These are phyloP conservation scores for Microtus montanus DNA, from an alignment of 2,113 vertebrate genomes.

Conservation along the genomic window DNA sequence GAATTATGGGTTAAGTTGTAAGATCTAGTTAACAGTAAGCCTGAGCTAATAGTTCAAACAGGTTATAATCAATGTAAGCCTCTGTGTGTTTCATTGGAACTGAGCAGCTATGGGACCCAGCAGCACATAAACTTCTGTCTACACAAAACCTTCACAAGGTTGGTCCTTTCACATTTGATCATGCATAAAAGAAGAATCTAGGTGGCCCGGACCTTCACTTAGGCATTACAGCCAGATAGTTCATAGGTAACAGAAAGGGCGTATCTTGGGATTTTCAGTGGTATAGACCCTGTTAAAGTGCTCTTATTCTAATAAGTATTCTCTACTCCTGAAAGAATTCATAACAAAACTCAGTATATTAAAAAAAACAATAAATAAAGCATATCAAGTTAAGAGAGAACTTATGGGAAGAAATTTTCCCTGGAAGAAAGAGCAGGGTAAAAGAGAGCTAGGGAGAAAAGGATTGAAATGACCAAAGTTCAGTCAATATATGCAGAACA, in stretches of 20 bases:
- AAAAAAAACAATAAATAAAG: not conserved
- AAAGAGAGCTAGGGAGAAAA: too few relatives aligned
- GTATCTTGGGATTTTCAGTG: not conserved
- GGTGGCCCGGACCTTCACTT: too few relatives aligned
- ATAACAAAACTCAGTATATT: not conserved
- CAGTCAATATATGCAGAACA: not conserved
- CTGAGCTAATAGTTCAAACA: too few relatives aligned
- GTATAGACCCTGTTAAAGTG: not conserved
- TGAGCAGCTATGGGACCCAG: too few relatives aligned
- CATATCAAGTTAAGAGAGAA: not conserved
- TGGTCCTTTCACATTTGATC: not conserved
- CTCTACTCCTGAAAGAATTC: not conserved
- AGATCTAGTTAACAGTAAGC: too few relatives aligned
- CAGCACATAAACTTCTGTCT: too few relatives aligned
- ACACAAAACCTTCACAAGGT: not conserved
- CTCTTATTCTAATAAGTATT: not conserved
- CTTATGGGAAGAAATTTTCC: not conserved
- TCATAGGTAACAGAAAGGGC: not conserved
- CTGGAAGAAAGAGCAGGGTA: not conserved
- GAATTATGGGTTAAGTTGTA: too few relatives aligned
- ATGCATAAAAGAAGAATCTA: not conserved
- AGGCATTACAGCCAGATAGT: not conserved
- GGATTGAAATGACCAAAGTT: not conserved
- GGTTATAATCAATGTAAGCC: too few relatives aligned
- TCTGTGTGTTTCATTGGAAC: too few relatives aligned